Evolutionary conservation across 2,888 invertebrate genomes (phyloP).

Genomic region (Andrena flavipes): DNA sequence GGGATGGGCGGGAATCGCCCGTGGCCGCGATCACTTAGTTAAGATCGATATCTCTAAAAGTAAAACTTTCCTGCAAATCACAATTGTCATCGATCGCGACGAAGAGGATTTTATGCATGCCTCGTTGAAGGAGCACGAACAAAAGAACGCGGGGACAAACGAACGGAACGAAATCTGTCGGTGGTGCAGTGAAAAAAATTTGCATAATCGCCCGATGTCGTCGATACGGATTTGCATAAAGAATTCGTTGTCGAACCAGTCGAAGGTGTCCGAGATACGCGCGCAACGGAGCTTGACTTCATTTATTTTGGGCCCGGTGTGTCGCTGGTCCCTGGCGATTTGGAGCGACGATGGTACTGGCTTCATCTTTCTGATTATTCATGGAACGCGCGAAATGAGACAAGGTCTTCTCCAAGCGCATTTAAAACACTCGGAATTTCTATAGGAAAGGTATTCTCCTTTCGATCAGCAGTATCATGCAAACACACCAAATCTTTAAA

Average conservation of each 20-base stretch:
- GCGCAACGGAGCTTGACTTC: constrained; percentile 42
- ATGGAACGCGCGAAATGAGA: too few relatives aligned
- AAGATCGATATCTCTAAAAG: neutral
- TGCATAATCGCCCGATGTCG: constrained; percentile 71
- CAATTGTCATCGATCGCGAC: constrained; percentile 7
- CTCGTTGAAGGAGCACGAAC: constrained; percentile 34
- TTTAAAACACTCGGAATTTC: too few relatives aligned
- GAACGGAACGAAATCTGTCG: constrained; percentile 45
- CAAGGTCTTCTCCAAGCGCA: too few relatives aligned
- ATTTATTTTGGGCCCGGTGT: constrained; percentile 27
- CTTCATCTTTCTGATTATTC: too few relatives aligned
- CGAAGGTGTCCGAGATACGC: constrained; percentile 54
- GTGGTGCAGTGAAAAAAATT: constrained; percentile 57
- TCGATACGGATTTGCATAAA: constrained; percentile 67
- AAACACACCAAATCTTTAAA: too few relatives aligned
- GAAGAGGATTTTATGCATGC: constrained; percentile 17
- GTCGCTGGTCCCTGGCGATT: constrained; percentile 20
- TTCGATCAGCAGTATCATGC: too few relatives aligned
- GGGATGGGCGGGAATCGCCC: neutral
- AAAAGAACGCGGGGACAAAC: constrained; percentile 49
- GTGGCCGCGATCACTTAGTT: neutral
- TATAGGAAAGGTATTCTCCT: too few relatives aligned
- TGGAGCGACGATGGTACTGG: neutral
- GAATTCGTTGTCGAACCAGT: constrained; percentile 60
- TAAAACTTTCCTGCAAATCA: neutral